A percentile compares a stretch with the other conserved stretches of the same genome.
phyloP scores from a whole-genome alignment of 1,140 invertebrate species.

The Elymnias hypermnestra region DNA sequence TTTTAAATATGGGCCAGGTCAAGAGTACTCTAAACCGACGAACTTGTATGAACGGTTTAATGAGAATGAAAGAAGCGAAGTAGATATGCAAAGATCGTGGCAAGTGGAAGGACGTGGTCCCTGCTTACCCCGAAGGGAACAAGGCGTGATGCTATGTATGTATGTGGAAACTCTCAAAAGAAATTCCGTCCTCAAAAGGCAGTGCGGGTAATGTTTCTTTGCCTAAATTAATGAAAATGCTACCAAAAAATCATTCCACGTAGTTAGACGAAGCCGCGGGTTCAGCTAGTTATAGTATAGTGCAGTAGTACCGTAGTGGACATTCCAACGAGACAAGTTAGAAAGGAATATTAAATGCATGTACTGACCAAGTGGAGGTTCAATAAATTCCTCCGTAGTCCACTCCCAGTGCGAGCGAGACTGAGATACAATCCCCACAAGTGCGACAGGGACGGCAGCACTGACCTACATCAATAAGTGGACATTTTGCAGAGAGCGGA shows the following conservation, averaged over 20 bases:
- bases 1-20: no score
- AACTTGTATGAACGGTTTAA: no score
- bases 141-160: no score
- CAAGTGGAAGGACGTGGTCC: no score
- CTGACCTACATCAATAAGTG: conserved; percentile 39
- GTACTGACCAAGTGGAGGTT: conserved; percentile 19
- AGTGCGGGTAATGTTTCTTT: background rate
- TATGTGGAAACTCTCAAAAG: no score
- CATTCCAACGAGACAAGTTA: conserved; percentile 17
- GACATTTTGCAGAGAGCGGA: conserved; percentile 27
- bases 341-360: conserved; percentile 21
- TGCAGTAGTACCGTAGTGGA: conserved; percentile 11
- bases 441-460: conserved; percentile 10
- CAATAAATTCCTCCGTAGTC: conserved; percentile 22
- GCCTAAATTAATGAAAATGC: no score
- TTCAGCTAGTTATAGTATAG: background rate
- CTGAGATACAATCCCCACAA: background rate
- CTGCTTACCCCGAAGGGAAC: no score
- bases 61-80: no score
- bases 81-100: no score
- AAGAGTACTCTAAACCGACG: no score
- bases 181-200: no score
- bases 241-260: no score
- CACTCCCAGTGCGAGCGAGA: conserved; percentile 28
- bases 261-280: background rate